Evolutionary conservation across 2,797 vertebrate species (phyloP), one percentile per base, ranked within the genome.

Genomic region (Coreius guichenoti): DNA sequence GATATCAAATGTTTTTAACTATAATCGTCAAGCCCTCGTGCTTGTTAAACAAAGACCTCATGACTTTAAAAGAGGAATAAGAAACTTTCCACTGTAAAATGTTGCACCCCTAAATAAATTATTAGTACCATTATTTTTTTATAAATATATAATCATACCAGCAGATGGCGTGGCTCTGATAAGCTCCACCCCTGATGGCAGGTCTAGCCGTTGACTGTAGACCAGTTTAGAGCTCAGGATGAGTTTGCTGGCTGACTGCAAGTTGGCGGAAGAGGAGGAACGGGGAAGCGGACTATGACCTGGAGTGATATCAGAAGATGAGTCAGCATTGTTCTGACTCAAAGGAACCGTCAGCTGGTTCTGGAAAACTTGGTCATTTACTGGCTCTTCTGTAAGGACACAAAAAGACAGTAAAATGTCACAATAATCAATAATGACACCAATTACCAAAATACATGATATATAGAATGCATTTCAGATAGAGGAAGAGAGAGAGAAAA

Each of bases 191-290:
- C 96, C 97, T 51, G 93, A 88, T 16, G 98, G 98, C 69, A 99
- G 95, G 90, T 98, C 96, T 49, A 99, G 93, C 21, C 95, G 95
- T 83, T 96, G 96, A 93, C 96, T 98, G 86, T 98, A 99, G n/a
- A 99, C 98, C 83, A 99, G 95, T 87, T 93, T 96, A 87, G 98
- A 99, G 92, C 96, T 98, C 92, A 99, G 94, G 92, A 99, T 99
- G 88, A 99, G 97, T 94, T 98, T 99, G 94, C 98, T 99, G 73
- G 98, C 98, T 81, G 98, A 98, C 89, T 99, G 98, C 85, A 99
- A 94, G 92, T 99, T 99, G 90, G 97, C 98, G 43, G 98, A 97
- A n/a, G 98, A 99, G 80, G 97, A 95, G 47, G 98, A 99, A 69
- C 97, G 97, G 19, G 98, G 96, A 91, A 99, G 94, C 12, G 97